Conservation (phyloP, 2,888 invertebrate genomes). For the Himalopsyche japonica region DNA sequence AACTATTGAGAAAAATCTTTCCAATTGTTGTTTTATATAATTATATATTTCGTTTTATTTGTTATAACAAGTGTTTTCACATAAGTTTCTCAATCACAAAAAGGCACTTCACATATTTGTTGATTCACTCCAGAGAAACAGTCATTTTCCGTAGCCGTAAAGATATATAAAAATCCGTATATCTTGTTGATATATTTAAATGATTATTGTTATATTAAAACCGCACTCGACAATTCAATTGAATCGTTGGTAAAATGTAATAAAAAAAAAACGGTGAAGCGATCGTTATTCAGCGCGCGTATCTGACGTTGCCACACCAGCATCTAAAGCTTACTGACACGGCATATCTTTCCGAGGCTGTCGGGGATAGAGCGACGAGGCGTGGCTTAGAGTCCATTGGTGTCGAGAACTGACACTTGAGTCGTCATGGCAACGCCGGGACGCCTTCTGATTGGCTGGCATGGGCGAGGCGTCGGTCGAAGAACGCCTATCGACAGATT, state of each 20-base stretch:
- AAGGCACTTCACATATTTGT: background rate
- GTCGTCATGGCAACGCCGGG: conserved; percentile 41
- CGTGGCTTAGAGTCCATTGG: conserved; percentile 43
- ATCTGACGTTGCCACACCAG: background rate
- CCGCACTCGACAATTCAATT: background rate
- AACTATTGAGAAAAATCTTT: no score
- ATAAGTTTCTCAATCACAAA: background rate
- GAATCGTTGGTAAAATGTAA: background rate
- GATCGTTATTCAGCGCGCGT: background rate
- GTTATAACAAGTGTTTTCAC: background rate
- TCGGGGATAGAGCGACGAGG: conserved; percentile 35
- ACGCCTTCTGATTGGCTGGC: conserved; percentile 43
- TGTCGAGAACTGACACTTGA: conserved; percentile 34
- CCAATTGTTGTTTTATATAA: no score
- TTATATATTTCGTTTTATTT: background rate
- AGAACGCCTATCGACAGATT: background rate
- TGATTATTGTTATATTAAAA: background rate
- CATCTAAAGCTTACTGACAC: background rate
- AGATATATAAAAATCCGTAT: background rate
- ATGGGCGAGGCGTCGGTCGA: conserved; percentile 10
- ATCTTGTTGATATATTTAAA: background rate
- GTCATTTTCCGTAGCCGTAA: background rate
- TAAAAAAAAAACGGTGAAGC: background rate
- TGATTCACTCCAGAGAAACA: background rate
- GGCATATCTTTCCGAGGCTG: background rate